Percentiles rank a stretch among this genome's conserved stretches.
Evolutionary conservation across 2,888 invertebrate species (phyloP).

Genomic region (Punctoribates punctum): DNA sequence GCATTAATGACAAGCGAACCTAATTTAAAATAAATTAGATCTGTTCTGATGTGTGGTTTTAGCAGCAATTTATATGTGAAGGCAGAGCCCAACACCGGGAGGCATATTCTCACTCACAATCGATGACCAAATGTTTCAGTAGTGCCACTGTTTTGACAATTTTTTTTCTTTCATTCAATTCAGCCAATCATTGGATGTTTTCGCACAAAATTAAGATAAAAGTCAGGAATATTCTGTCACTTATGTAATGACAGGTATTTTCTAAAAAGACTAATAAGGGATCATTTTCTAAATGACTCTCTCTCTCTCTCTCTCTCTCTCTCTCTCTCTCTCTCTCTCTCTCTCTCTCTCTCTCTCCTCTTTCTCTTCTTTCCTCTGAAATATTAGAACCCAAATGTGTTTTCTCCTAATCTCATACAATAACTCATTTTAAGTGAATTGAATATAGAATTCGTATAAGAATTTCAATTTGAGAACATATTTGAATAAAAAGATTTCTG

Average conservation of each 20-base stretch:
- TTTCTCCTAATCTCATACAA: not conserved
- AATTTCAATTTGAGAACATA: not conserved
- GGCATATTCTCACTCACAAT: not conserved
- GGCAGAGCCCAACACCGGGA: not conserved
- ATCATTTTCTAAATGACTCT: too few relatives aligned
- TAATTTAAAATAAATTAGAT: slow-evolving; percentile 11
- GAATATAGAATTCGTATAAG: not conserved
- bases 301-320: not conserved
- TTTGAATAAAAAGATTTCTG: not conserved
- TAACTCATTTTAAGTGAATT: not conserved
- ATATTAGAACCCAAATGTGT: not conserved
- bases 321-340: not conserved
- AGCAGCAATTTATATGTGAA: not conserved
- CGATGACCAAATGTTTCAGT: slow-evolving; percentile 3
- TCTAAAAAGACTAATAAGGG: too few relatives aligned
- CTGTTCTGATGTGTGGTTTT: not conserved
- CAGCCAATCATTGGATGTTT: not conserved
- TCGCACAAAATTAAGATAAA: not conserved
- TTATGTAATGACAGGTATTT: too few relatives aligned
- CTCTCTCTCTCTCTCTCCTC: not conserved
- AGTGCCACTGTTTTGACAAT: not conserved
- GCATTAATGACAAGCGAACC: not conserved
- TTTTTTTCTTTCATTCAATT: not conserved
- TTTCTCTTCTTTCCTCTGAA: not conserved
- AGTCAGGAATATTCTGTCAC: not conserved